Percentiles rank a stretch among this genome's conserved stretches.
Evolutionary conservation across 2,888 invertebrate genomes (phyloP).

Genomic region (Cerceris rybyensis): DNA sequence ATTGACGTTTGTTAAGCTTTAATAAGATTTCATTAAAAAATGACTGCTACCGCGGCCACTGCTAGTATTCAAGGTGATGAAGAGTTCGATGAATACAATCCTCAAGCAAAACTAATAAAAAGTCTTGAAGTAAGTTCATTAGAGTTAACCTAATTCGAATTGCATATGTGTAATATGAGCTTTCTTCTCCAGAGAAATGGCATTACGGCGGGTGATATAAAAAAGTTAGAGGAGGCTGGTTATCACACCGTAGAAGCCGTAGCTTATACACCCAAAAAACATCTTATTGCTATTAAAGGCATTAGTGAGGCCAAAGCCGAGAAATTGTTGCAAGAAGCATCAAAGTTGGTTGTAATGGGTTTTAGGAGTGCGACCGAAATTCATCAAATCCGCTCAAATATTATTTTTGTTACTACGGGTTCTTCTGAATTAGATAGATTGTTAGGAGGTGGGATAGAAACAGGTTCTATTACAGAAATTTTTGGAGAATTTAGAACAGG

Average conservation of each 20-base stretch:
- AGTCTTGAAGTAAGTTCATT: conserved; percentile 70
- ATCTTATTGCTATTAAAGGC: conserved; percentile 93
- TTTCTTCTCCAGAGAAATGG: conserved; percentile 90
- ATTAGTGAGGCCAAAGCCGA: conserved; percentile 99
- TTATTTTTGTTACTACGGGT: conserved; percentile 97
- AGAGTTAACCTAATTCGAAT: neutral
- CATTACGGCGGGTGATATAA: conserved; percentile 94
- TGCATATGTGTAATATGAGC: neutral
- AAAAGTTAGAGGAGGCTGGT: conserved; percentile 96
- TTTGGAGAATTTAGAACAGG: conserved; percentile 99
- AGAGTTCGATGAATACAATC: conserved; percentile 67
- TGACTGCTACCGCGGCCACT: conserved; percentile 67
- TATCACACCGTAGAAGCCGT: conserved; percentile 97
- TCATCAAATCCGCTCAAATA: conserved; percentile 96
- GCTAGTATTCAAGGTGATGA: conserved; percentile 68
- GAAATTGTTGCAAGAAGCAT: conserved; percentile 94
- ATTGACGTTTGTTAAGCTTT: too few species aligned
- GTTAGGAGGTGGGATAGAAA: conserved; percentile 97
- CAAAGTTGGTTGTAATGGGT: conserved; percentile 97
- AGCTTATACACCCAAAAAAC: conserved; percentile 97
- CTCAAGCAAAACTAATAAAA: conserved; percentile 74
- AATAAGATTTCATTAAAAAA: conserved; percentile 28
- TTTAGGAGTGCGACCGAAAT: conserved; percentile 99
- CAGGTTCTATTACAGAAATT: conserved; percentile 98
- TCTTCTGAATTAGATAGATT: conserved; percentile 96